These are phyloP conservation scores for Sarcophaga subvicina DNA, from an alignment of 2,888 invertebrate species.

Conservation along the genomic window DNA sequence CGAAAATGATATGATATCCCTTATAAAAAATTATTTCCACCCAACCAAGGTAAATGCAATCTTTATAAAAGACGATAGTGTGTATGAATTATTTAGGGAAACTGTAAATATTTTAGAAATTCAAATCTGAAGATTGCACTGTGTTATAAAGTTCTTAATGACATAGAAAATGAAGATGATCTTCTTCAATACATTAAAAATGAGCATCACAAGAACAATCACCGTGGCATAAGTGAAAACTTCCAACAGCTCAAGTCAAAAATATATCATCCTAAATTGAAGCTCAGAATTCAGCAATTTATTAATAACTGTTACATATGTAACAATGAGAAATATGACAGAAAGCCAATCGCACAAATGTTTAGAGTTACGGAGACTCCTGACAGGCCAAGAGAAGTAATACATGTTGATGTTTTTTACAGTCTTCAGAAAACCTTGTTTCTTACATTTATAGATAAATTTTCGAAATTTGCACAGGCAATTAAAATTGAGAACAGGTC, in stretches of 20 bases:
- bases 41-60: constrained; percentile 17
- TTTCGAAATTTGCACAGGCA: constrained; percentile 23
- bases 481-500: constrained; percentile 61
- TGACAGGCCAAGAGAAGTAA: constrained; percentile 68
- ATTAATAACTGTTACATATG: constrained; percentile 42
- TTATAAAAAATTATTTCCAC: constrained; percentile 21
- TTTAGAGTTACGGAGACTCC: constrained; percentile 71
- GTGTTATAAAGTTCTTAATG: not conserved
- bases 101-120: constrained; percentile 7
- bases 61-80: not conserved
- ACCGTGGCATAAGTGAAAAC: constrained; percentile 40
- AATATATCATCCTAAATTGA: constrained; percentile 39
- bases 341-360: constrained; percentile 53
- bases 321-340: constrained; percentile 45
- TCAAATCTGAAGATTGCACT: not conserved
- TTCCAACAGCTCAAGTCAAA: constrained; percentile 2
- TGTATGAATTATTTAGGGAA: not conserved
- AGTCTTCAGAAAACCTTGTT: constrained; percentile 6
- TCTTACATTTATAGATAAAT: constrained; percentile 20
- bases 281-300: constrained; percentile 26
- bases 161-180: constrained; percentile 11
- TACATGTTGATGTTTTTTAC: constrained; percentile 71
- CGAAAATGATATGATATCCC: not conserved
- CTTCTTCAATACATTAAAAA: constrained; percentile 10
- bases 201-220: constrained; percentile 26